Evolutionary conservation across 2,797 vertebrate species (phyloP), one percentile per base, ranked within the genome.

Genomic region (Crocidura indochinensis): DNA sequence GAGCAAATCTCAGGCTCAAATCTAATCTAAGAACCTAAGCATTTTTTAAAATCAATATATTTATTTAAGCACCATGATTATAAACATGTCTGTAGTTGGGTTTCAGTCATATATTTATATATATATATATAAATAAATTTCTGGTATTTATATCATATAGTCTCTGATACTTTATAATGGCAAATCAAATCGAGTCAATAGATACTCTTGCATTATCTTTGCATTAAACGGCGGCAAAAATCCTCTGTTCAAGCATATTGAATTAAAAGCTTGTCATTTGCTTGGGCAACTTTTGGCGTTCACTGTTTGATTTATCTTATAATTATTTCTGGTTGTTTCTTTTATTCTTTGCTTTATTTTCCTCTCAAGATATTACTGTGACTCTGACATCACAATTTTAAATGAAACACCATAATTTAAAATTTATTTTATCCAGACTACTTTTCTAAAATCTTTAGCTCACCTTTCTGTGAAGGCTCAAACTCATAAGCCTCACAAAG

Each of bases 271-370:
- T 77, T 91, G 56, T 29, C 20, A 60, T 38, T 19, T 78, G 24
- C 4, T 80, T 76, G 14, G 77, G 75, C 3, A 92, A 69, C 8
- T 68, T 94, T 77, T 46, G 8, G 0, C 20, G 77, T 82, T 31
- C 29, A 64, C 49, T 80, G 2, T 83, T 85, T 91, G 53, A 79
- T 49, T 91, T 27, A 73, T 20, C 12, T 74, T 84, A 56, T n/a
- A 88, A 73, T 78, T 27, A 91, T 68, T 72, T 84, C 19, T 73
- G 17, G 6, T 4, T 75, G 14, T 69, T 26, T 65, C 10, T 51
- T 90, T 47, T 74, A 60, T 51, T 56, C 15, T 94, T 93, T 29
- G 9, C 76, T 81, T 15, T 51, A 47, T 65, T 10, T 2, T 62
- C 24, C 64, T 65, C 22, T 10, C 15, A 53, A 62, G 77, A 80